Conservation (phyloP, 2,113 vertebrate species). For the Tachycineta bicolor region DNA sequence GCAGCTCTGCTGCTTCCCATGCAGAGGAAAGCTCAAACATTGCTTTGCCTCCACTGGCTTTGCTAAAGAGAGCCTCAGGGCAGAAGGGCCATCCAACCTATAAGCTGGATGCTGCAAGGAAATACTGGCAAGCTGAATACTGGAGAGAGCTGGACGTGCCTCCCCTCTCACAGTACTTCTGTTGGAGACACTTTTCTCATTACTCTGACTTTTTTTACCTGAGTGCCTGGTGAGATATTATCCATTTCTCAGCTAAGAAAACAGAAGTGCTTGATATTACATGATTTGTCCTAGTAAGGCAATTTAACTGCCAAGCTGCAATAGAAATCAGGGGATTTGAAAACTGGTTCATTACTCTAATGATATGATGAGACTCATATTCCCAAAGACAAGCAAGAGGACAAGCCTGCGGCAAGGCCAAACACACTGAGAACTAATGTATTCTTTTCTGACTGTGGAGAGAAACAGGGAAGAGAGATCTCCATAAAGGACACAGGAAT, state of each 20-base stretch:
- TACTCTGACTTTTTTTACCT: background rate
- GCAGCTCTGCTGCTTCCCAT: background rate
- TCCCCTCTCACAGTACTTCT: background rate
- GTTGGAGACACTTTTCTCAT: background rate
- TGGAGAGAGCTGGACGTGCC: background rate
- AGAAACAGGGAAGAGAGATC: background rate
- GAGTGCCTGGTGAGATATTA: background rate
- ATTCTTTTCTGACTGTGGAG: background rate
- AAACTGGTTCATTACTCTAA: constrained; percentile 42
- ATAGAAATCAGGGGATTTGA: background rate
- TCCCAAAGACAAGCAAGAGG: background rate
- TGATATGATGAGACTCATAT: background rate
- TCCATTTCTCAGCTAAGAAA: background rate
- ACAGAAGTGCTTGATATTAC: background rate
- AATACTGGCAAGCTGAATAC: background rate
- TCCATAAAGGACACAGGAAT: background rate
- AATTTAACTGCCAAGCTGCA: constrained; percentile 6
- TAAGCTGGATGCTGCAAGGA: background rate
- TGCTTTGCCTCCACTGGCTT: background rate
- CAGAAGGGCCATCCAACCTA: background rate
- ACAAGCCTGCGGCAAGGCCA: constrained; percentile 29
- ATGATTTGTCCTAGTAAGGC: background rate
- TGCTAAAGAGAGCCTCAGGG: background rate
- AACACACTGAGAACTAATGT: background rate
- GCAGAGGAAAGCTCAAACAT: background rate